Percentiles rank a stretch among this genome's conserved stretches.
These are phyloP conservation scores for Odocoileus hemionus DNA, from an alignment of 2,113 vertebrate species.

Conservation along the genomic window DNA sequence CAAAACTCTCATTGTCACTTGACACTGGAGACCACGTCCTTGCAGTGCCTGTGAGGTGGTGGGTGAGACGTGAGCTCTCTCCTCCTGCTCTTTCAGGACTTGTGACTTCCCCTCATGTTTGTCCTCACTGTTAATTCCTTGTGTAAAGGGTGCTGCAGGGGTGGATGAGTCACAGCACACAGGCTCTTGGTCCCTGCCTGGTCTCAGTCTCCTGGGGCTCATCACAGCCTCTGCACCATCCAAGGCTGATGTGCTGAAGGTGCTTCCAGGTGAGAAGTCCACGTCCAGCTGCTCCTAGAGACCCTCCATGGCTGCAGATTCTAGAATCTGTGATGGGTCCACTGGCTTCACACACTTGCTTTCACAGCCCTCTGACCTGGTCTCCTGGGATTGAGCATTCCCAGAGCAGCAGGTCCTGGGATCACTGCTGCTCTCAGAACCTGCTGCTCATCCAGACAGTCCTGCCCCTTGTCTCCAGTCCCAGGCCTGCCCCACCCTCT, in stretches of 20 bases:
- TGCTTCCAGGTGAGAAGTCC: not conserved
- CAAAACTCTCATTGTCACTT: not conserved
- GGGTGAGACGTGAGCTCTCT: not conserved
- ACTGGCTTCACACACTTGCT: not conserved
- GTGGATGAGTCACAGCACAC: not conserved
- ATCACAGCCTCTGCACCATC: fast-evolving
- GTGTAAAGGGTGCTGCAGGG: not conserved
- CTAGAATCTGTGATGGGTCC: not conserved
- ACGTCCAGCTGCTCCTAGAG: not conserved
- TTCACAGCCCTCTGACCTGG: not conserved
- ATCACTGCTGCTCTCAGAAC: not conserved
- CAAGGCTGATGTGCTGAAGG: not conserved
- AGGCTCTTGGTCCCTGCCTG: not conserved
- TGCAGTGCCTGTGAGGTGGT: not conserved
- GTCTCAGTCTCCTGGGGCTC: not conserved
- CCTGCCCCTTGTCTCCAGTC: not conserved
- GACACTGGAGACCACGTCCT: not conserved
- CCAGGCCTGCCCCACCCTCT: not conserved
- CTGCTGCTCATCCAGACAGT: not conserved
- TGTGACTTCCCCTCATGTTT: not conserved
- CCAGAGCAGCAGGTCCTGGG: not conserved
- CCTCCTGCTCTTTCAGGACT: not conserved
- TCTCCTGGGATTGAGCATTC: not conserved
- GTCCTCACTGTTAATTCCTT: not conserved
- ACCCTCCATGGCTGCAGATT: not conserved